phyloP scores from a whole-genome alignment of 2,888 invertebrate species.

The Cataglyphis rosenhaueri region DNA sequence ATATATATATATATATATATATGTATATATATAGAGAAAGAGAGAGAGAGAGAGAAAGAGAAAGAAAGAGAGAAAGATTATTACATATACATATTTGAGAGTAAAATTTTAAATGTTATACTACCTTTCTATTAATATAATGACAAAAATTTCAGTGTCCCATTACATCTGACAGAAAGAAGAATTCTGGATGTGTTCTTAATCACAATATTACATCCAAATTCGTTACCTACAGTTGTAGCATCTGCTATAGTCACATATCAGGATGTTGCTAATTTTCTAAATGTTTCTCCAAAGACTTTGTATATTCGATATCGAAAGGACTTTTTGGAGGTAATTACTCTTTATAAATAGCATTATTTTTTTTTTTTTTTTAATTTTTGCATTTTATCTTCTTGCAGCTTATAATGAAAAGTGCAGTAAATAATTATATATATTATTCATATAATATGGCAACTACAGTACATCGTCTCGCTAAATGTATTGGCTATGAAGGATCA shows the following conservation, averaged over 20 bases:
- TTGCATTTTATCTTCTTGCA: constrained; percentile 81
- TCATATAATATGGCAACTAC: constrained; percentile 88
- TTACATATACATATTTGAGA: constrained; percentile 9
- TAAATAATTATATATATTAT: constrained; percentile 87
- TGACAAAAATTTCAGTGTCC: constrained; percentile 70
- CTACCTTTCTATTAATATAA: neutral
- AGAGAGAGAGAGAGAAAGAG: no score
- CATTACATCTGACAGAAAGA: constrained; percentile 78
- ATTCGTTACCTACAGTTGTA: constrained; percentile 86
- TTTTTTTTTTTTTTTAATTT: neutral
- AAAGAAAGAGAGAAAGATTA: no score
- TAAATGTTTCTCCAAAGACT: constrained; percentile 87
- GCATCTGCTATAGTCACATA: constrained; percentile 88
- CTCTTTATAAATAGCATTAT: neutral
- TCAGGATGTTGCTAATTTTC: constrained; percentile 87
- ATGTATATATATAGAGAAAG: no score
- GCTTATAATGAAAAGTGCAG: constrained; percentile 87
- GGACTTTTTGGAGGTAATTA: constrained; percentile 85
- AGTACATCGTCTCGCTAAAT: constrained; percentile 88
- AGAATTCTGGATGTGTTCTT: constrained; percentile 88
- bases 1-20: neutral
- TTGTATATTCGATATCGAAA: constrained; percentile 89
- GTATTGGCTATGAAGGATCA: constrained; percentile 90
- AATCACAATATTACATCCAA: constrained; percentile 87
- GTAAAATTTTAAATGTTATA: constrained; percentile 1